Base-by-base conservation (phyloP, 2,888 invertebrate species). In the Suillia variegata region DNA sequence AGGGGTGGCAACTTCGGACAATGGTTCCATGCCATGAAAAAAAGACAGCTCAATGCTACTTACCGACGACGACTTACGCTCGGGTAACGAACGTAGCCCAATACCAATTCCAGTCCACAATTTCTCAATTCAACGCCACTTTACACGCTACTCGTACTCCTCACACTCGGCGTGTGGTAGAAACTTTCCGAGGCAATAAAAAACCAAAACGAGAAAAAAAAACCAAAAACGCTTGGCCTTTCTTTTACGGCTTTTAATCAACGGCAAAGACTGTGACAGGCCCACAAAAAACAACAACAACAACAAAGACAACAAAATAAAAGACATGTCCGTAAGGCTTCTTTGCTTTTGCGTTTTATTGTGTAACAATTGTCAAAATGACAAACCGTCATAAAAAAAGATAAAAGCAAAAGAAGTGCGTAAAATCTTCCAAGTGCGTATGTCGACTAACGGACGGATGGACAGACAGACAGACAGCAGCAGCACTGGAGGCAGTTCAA, bases 281-380 rank as follows among this genome's bases (percentile, higher is more conserved):
- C 4, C 38, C 38, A 13, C 38, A 38, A 38, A 38, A 38, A 38
- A n/a, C 6, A 13, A 38, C 38, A 4, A 13, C 6, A 38, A 5
- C n/a, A n/a, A n/a, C n/a, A n/a, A n/a, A n/a, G n/a, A n/a, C n/a
- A n/a, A n/a, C n/a, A n/a, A n/a, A n/a, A n/a, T n/a, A n/a, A n/a
- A n/a, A n/a, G n/a, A n/a, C n/a, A n/a, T n/a, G 12, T 6, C 38
- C 4, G 38, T n/a, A n/a, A 38, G n/a, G 38, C 13, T n/a, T n/a
- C n/a, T n/a, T n/a, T 13, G 38, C 10, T 26, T 26, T 26, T 26
- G n/a, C n/a, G n/a, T 26, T 26, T 45, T 45, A 45, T 45, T 45
- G 45, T 45, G 45, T 45, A 45, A 45, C 45, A 45, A 20, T 45
- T 45, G 45, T 45, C 45, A 45, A 45, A 45, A 18, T 18, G 45